phyloP scores from a whole-genome alignment of 2,888 invertebrate species.

The Phalangium opilio region DNA sequence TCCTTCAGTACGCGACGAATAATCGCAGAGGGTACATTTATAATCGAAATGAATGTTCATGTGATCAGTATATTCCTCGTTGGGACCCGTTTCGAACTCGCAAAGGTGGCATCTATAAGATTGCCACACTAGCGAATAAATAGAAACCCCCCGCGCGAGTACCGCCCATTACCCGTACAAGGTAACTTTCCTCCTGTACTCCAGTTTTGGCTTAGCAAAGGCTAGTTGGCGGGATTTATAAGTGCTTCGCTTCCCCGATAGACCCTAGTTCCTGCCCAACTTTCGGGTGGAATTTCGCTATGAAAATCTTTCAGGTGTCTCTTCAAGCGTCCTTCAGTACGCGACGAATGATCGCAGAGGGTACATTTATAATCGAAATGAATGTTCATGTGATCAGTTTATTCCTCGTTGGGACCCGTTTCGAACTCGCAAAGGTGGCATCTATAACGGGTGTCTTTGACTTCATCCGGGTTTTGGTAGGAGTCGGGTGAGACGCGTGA shows the following conservation, averaged over 20 bases:
- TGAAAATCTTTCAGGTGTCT: constrained; percentile 31
- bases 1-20: constrained; percentile 38
- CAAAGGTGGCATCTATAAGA: constrained; percentile 43
- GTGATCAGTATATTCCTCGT: constrained; percentile 39
- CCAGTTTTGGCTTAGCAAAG: too few species aligned
- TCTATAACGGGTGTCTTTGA: constrained; percentile 28
- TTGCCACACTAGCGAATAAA: too few species aligned
- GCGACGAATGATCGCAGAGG: constrained; percentile 39
- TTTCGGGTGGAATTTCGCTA: constrained; percentile 28
- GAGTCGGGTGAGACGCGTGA: too few species aligned
- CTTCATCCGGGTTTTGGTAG: neutral
- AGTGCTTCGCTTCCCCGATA: constrained; percentile 19
- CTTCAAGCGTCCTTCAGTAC: constrained; percentile 39
- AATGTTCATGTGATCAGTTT: constrained; percentile 40
- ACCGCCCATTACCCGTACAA: too few species aligned
- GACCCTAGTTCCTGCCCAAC: constrained; percentile 27
- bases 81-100: constrained; percentile 33
- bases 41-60: constrained; percentile 40
- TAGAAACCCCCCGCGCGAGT: too few species aligned
- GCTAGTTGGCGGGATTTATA: too few species aligned
- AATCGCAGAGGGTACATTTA: constrained; percentile 40
- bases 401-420: constrained; percentile 35
- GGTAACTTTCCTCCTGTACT: too few species aligned
- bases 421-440: constrained; percentile 39
- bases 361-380: constrained; percentile 41